These are phyloP conservation scores for Drosophila micromelanica DNA, from an alignment of 1,140 invertebrate species.

Conservation along the genomic window DNA sequence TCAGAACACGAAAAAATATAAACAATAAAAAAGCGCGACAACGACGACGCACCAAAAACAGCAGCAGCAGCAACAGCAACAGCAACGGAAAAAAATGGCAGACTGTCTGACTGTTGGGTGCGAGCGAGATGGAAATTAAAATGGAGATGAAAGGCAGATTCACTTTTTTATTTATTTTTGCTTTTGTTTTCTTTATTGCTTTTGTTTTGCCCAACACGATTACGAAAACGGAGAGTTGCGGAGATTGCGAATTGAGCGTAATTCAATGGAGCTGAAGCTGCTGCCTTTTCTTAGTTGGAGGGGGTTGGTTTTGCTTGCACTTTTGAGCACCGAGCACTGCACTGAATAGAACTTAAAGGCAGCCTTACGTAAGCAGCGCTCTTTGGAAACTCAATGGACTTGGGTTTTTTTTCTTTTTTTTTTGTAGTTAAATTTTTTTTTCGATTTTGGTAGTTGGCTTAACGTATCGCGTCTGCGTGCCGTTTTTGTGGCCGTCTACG, in stretches of 20 bases:
- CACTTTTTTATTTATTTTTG: slow-evolving; percentile 68
- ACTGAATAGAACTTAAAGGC: slow-evolving; percentile 56
- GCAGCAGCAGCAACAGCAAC: slow-evolving; percentile 28
- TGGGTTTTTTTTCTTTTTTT: slow-evolving; percentile 21
- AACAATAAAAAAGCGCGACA: slow-evolving; percentile 70
- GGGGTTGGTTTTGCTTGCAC: slow-evolving; percentile 36
- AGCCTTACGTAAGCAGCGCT: slow-evolving; percentile 35
- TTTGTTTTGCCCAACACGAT: slow-evolving; percentile 64
- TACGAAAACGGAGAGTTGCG: slow-evolving; percentile 66
- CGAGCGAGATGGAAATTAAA: slow-evolving; percentile 59
- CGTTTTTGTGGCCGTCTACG: slow-evolving; percentile 83
- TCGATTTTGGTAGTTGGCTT: slow-evolving; percentile 21
- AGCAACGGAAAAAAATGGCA: slow-evolving; percentile 49
- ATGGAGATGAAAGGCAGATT: slow-evolving; percentile 66
- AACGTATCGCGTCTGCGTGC: slow-evolving; percentile 51
- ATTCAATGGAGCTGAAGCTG: slow-evolving; percentile 42
- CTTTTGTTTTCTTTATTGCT: slow-evolving; percentile 23
- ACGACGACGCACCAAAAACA: slow-evolving; percentile 43
- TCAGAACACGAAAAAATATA: slow-evolving; percentile 80
- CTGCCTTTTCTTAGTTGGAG: slow-evolving; percentile 24
- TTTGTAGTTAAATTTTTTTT: slow-evolving; percentile 26
- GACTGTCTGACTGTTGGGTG: slow-evolving; percentile 47
- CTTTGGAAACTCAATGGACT: slow-evolving; percentile 12
- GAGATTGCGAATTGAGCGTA: slow-evolving; percentile 65
- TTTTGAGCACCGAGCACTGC: slow-evolving; percentile 46